These are phyloP conservation scores for Anoplophora glabripennis DNA, from an alignment of 1,140 invertebrate genomes.

Conservation along the genomic window DNA sequence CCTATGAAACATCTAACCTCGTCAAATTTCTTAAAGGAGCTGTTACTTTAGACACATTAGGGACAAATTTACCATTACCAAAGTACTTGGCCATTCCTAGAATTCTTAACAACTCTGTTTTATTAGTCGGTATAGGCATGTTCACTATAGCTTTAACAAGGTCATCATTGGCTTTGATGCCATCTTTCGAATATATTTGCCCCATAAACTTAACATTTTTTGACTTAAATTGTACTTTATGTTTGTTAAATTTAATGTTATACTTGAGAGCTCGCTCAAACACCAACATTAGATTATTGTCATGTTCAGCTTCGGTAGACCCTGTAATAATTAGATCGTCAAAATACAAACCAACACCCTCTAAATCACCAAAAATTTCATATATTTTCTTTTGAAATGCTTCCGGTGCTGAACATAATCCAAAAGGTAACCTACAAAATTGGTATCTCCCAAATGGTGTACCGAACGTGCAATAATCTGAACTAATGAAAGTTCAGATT, in stretches of 20 bases:
- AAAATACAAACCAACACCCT: slow-evolving; percentile 37
- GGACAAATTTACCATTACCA: slow-evolving; percentile 10
- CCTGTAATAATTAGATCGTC: slow-evolving; percentile 41
- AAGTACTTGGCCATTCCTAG: slow-evolving; percentile 2
- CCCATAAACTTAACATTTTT: slow-evolving; percentile 8
- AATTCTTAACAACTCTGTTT: neutral
- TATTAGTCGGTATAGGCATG: neutral
- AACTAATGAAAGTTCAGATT: slow-evolving; percentile 29
- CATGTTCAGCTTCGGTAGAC: slow-evolving; percentile 33
- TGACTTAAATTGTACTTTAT: slow-evolving; percentile 13
- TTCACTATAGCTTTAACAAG: neutral
- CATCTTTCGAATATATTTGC: slow-evolving; percentile 3
- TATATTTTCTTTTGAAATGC: slow-evolving; percentile 34
- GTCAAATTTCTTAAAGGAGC: slow-evolving; percentile 9
- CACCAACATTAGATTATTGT: slow-evolving; percentile 39
- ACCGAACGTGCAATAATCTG: slow-evolving; percentile 18
- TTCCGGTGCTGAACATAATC: slow-evolving; percentile 32
- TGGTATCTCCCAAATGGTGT: slow-evolving; percentile 38
- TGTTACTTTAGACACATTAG: slow-evolving; percentile 19
- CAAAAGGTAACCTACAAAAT: slow-evolving; percentile 36
- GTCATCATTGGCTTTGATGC: neutral
- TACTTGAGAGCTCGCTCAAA: slow-evolving; percentile 10
- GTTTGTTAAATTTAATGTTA: slow-evolving; percentile 6
- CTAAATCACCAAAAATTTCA: slow-evolving; percentile 36
- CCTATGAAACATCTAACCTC: neutral